These are phyloP conservation scores for Phalloptychus januarius DNA, from an alignment of 2,797 vertebrate genomes.

Conservation along the genomic window DNA sequence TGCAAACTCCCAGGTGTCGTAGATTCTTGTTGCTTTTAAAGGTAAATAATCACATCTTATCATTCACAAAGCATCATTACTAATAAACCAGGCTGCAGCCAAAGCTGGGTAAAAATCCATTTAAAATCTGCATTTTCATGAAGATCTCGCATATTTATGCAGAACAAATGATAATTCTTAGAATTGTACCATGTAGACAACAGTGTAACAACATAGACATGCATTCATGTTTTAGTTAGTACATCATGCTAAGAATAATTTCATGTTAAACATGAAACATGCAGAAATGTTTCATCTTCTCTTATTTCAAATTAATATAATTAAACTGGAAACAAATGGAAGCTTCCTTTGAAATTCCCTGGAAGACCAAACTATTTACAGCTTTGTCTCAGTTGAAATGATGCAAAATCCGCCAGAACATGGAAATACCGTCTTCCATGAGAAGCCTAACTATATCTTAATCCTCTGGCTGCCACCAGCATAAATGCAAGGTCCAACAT, in stretches of 20 bases:
- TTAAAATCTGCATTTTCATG: background rate
- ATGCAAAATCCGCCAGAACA: slow-evolving; percentile 20
- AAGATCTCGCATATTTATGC: background rate
- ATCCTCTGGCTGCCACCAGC: slow-evolving; percentile 51
- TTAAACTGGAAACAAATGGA: background rate
- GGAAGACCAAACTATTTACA: background rate
- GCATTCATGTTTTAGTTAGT: background rate
- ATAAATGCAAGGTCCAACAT: slow-evolving; percentile 35
- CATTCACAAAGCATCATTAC: background rate
- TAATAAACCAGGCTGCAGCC: background rate
- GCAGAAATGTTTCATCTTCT: background rate
- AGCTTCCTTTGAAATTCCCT: slow-evolving; percentile 28
- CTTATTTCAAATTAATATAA: background rate
- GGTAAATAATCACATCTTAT: slow-evolving; percentile 15
- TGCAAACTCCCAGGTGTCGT: slow-evolving; percentile 1
- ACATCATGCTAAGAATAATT: too few relatives aligned
- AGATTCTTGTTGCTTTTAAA: slow-evolving; percentile 34
- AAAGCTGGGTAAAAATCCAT: background rate
- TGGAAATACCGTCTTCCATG: background rate
- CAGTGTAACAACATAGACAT: background rate
- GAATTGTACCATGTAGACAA: background rate
- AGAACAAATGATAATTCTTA: background rate
- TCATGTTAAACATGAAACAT: background rate
- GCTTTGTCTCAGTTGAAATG: slow-evolving; percentile 19
- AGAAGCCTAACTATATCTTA: slow-evolving; percentile 27